Base-by-base conservation (phyloP, 2,888 invertebrate genomes). In the Choreutis nemorana region DNA sequence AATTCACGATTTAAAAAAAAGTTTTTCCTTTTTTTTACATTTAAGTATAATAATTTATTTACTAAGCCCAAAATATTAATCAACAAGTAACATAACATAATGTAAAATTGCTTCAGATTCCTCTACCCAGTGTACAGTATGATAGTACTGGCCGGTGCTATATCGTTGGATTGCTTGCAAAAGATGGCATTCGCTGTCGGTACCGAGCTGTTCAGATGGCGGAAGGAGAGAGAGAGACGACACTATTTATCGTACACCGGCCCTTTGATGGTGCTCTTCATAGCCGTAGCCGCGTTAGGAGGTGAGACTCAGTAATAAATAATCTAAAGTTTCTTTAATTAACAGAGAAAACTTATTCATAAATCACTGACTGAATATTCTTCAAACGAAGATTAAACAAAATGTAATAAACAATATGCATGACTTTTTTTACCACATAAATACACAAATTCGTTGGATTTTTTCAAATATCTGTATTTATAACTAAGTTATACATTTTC, bases 51-150 rank as follows among this genome's bases (percentile, higher is more conserved):
- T n/a, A n/a, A n/a, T n/a, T n/a, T n/a, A n/a, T n/a, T n/a, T n/a
- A n/a, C n/a, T n/a, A n/a, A n/a, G n/a, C n/a, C n/a, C n/a, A n/a
- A n/a, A n/a, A 15, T 12, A 10, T 31, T 21, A 14, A 20, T 14
- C 14, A 15, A 8, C 14, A 11, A 21, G 9, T 24, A n/a, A n/a
- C 10, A 3, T 14, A 8, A 16, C 20, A 8, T 3, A 8, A 26
- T 9, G n/a, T n/a, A n/a, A n/a, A n/a, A 28, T 15, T 10, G 8
- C 57, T 53, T 2, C 59, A 83, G 93, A 36, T 97, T 97, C 78
- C 73, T 99, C 26, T 99, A 93, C 64, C 98, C 99, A 0, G 84
- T 96, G 6, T 99, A 97, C 78, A 96, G 96, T 7, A 79, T 97
- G 73, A 85, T 97, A 31, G 90, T 94, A 41, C 73, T 95, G 11